Base-by-base conservation (phyloP, 2,113 vertebrate genomes). In the Herpetotheres cachinnans region DNA sequence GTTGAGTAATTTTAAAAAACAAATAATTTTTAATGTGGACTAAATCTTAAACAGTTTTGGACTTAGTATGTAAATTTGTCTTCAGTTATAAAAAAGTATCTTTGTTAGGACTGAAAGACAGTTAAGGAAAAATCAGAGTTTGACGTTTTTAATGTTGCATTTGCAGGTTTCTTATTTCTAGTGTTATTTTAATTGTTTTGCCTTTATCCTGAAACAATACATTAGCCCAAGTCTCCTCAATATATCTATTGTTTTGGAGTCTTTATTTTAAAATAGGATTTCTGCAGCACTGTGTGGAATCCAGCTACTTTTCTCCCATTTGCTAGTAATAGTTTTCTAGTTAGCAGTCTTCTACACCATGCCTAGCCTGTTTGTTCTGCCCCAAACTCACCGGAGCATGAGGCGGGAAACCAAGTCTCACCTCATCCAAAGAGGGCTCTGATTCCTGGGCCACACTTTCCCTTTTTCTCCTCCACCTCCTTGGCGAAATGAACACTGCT, bases 21-120 rank as follows among this genome's bases (percentile, higher is more conserved):
- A 58, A 95, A 89, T 96, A 58, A 90, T 94, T 96, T 89, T 86
- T 88, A 61, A 91, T 95, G 91, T 96, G 90, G 82, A 88, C 82
- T 94, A 70, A 82, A 65, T 58, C 40, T 82, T 70, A 73, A 89
- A 50, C 0, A 0, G 5, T 78, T 95, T 96, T 82, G 36, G 82
- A 86, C 27, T 85, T 85, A 32, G 11, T 59, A 91, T 92, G 89
- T 71, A 85, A 94, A 94, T 95, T 94, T 90, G 27, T 81, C 59
- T 74, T 90, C 26, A 63, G 73, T 89, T 94, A 95, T 82, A 79
- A 82, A 82, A 84, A 91, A 21, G 65, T 69, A 38, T 46, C 67
- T 87, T 84, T 73, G 24, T 84, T 85, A 95, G 40, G 20, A 38
- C 27, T 78, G 47, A 86, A 95, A 56, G 58, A 77, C 21, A 82